Percentiles rank a stretch among this genome's conserved stretches.
Conservation (phyloP, 2,797 vertebrate genomes). For the Enteromius viviparus region DNA sequence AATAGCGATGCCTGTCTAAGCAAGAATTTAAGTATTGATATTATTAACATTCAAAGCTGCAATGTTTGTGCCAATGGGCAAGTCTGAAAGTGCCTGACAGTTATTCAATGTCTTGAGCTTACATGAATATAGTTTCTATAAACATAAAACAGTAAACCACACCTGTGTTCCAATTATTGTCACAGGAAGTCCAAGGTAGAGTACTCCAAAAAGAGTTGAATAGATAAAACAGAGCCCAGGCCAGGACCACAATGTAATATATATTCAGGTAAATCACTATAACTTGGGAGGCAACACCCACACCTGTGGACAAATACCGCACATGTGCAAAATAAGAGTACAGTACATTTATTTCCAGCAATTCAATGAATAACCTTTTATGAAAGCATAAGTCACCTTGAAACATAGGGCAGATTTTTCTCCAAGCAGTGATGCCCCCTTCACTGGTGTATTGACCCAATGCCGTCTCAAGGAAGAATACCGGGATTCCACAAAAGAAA, state of each 20-base stretch:
- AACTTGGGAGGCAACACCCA: constrained; percentile 88
- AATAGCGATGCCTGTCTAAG: neutral
- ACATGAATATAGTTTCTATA: neutral
- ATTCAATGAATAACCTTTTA: neutral
- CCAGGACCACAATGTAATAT: constrained; percentile 89
- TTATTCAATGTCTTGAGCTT: neutral
- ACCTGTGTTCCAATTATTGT: constrained; percentile 92
- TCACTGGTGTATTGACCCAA: constrained; percentile 94
- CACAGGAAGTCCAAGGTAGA: constrained; percentile 88
- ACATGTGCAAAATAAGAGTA: constrained; percentile 1
- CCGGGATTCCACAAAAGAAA: constrained; percentile 87
- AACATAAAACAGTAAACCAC: constrained; percentile 30
- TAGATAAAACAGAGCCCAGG: constrained; percentile 91
- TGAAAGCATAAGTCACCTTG: constrained; percentile 78
- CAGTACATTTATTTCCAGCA: neutral
- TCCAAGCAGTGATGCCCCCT: constrained; percentile 91
- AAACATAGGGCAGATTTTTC: constrained; percentile 93
- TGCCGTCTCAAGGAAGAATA: constrained; percentile 92
- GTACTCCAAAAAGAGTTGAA: constrained; percentile 82
- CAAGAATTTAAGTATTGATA: neutral
- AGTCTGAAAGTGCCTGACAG: neutral
- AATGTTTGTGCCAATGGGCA: neutral
- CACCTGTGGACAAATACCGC: constrained; percentile 73
- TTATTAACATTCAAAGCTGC: neutral
- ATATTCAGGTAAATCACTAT: constrained; percentile 86